phyloP scores from a whole-genome alignment of 2,888 invertebrate genomes.

The Brenthis daphne region DNA sequence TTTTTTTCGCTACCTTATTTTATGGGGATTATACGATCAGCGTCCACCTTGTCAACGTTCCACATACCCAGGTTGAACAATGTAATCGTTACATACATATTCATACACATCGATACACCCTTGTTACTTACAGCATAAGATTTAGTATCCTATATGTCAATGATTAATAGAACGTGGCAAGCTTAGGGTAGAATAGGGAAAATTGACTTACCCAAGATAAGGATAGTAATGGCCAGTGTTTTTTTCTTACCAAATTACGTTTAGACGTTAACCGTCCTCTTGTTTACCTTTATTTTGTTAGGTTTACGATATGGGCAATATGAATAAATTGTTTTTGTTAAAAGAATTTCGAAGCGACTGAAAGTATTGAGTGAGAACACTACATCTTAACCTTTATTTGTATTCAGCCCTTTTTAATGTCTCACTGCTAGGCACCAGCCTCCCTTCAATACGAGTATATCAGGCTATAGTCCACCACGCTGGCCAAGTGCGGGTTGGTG shows the following conservation, averaged over 20 bases:
- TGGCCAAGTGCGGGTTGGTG: no score
- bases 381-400: no score
- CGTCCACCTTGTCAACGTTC: constrained; percentile 79
- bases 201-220: constrained; percentile 81
- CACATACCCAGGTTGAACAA: constrained; percentile 75
- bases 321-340: constrained; percentile 40
- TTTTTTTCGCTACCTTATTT: constrained; percentile 74
- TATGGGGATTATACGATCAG: constrained; percentile 80
- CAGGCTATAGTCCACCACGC: no score
- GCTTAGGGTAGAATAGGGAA: constrained; percentile 62
- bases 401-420: no score
- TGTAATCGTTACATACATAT: constrained; percentile 51
- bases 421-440: no score
- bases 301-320: constrained; percentile 40
- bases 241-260: constrained; percentile 71
- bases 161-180: constrained; percentile 37
- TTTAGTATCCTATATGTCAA: constrained; percentile 37
- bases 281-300: constrained; percentile 73
- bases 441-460: no score
- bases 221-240: constrained; percentile 73
- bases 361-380: constrained; percentile 9
- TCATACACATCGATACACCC: constrained; percentile 27
- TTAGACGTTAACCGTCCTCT: constrained; percentile 67
- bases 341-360: constrained; percentile 18
- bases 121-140: constrained; percentile 42